Conservation (phyloP, 2,888 invertebrate species). For the Panzeria rudis region DNA sequence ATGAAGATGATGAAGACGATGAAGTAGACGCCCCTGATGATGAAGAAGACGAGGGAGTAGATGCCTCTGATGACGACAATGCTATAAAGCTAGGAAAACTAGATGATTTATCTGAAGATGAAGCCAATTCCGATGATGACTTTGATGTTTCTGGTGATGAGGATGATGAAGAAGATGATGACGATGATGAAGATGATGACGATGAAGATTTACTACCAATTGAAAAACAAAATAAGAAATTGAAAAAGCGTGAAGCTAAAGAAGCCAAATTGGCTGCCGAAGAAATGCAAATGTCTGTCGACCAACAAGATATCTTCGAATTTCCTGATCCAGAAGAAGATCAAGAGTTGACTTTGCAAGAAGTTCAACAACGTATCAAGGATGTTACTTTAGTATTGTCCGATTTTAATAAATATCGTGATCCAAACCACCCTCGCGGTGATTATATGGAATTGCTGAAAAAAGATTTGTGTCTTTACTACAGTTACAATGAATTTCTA, state of each 20-base stretch:
- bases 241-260: slow-evolving; percentile 89
- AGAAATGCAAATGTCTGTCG: slow-evolving; percentile 92
- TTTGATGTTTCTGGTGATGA: slow-evolving; percentile 82
- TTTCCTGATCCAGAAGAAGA: slow-evolving; percentile 91
- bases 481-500: slow-evolving; percentile 98
- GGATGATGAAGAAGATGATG: slow-evolving; percentile 78
- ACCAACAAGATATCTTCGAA: slow-evolving; percentile 89
- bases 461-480: slow-evolving; percentile 95
- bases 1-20: slow-evolving; percentile 76
- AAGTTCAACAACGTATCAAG: slow-evolving; percentile 94
- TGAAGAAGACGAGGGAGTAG: slow-evolving; percentile 69
- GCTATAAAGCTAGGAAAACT: slow-evolving; percentile 79
- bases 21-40: no score
- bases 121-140: slow-evolving; percentile 84
- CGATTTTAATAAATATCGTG: slow-evolving; percentile 90
- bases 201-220: slow-evolving; percentile 92
- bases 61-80: slow-evolving; percentile 72
- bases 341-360: slow-evolving; percentile 90
- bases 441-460: slow-evolving; percentile 93
- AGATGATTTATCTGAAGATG: slow-evolving; percentile 78
- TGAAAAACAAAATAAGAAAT: slow-evolving; percentile 91
- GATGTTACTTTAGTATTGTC: slow-evolving; percentile 92
- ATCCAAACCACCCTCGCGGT: slow-evolving; percentile 88
- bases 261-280: slow-evolving; percentile 90
- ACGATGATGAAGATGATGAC: slow-evolving; percentile 84